Evolutionary conservation across 2,797 vertebrate genomes (phyloP), one percentile per base, ranked within the genome.

Genomic region (Botia almorhae): DNA sequence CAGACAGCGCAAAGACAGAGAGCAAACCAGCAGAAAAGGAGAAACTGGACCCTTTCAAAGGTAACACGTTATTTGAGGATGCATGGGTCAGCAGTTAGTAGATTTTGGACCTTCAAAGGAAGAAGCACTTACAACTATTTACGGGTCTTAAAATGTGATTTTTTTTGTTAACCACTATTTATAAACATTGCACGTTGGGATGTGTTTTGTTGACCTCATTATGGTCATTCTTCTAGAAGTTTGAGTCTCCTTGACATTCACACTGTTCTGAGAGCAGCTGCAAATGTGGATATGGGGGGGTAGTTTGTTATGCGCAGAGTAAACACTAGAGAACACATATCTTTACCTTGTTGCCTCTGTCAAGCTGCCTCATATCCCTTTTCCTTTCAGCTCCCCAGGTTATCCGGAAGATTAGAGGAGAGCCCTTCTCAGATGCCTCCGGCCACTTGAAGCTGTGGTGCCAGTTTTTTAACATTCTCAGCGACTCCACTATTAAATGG

Each of bases 371-470:
- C 39, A 58, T 10, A 85, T 19, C 56, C 14, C 23, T 21, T 67
- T 69, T 86, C 63, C 75, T 46, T 76, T 85, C 88, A 99, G 98
- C 97, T 88, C 98, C 98, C n/a, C 98, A 98, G 94, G 96, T 99
- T 78, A 98, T 99, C 76, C 96, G 98, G 65, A 99, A 98, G 91
- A 98, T 98, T 90, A 92, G 98, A 19, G 96, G 95, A 64, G 98
- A 99, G 87, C 95, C 96, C n/a, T 98, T 98, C 88, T 95, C 97
- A 0, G 98, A 99, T 72, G 94, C 97, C 51, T 96, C 96, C 0
- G 97, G 97, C 82, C 97, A 99, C 90, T 93, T 99, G 91, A 99
- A 99, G 90, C 94, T 99, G 43, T 99, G 98, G 97, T 99, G 98
- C 90, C 97, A 99, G 91, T 99, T 99, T 93, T 99, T 99, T 92